Percentiles rank a stretch among this genome's conserved stretches.
Conservation (phyloP, 2,888 invertebrate species). For the Eulithis prunata region DNA sequence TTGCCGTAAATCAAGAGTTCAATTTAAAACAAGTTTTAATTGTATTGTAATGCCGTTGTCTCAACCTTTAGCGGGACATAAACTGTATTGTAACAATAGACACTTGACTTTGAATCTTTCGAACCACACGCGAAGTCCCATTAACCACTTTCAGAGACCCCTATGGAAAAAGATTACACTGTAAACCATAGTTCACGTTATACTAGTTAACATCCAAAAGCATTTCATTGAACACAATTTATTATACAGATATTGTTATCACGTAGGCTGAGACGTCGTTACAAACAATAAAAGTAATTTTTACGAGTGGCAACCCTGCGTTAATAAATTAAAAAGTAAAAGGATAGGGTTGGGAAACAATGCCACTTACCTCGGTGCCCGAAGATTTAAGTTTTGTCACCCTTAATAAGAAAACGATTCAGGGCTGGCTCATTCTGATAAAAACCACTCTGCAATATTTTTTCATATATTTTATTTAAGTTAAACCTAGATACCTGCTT, state of each 20-base stretch:
- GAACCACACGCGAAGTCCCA: conserved; percentile 63
- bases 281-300: conserved; percentile 84
- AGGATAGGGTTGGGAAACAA: conserved; percentile 75
- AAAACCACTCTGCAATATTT: no score
- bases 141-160: conserved; percentile 44
- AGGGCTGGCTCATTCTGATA: conserved; percentile 47
- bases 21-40: conserved; percentile 71
- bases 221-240: conserved; percentile 68
- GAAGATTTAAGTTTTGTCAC: conserved; percentile 72
- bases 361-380: conserved; percentile 74
- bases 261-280: conserved; percentile 83
- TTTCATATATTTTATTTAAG: no score
- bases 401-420: conserved; percentile 58
- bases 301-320: conserved; percentile 80
- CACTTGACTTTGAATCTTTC: conserved; percentile 74
- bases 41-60: conserved; percentile 61
- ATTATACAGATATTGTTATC: conserved; percentile 79
- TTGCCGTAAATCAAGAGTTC: conserved; percentile 72
- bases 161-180: conserved; percentile 12
- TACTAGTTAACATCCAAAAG: conserved; percentile 46
- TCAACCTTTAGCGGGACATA: conserved; percentile 73
- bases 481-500: no score
- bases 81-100: conserved; percentile 66
- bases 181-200: conserved; percentile 46
- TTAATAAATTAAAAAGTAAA: conserved; percentile 82